Evolutionary conservation across 2,888 invertebrate genomes (phyloP).

Genomic region (Agrotis clavis): DNA sequence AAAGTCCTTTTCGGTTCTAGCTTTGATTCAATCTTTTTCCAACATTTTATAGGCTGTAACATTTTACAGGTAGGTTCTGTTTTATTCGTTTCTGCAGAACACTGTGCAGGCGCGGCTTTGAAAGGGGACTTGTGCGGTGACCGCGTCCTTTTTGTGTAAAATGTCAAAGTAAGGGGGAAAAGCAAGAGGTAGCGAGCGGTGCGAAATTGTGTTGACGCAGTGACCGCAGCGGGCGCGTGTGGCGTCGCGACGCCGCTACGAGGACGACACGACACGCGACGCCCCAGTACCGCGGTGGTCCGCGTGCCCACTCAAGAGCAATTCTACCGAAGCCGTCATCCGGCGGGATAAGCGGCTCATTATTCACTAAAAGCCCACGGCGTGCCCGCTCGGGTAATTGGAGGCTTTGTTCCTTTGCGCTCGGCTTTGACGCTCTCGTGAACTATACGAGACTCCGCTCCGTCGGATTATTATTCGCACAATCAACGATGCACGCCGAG

Average conservation of each 20-base stretch:
- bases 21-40: slow-evolving; percentile 32
- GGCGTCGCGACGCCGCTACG: slow-evolving; percentile 37
- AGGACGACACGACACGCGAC: slow-evolving; percentile 28
- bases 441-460: slow-evolving; percentile 78
- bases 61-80: slow-evolving; percentile 45
- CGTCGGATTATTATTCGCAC: slow-evolving; percentile 87
- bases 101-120: slow-evolving; percentile 70
- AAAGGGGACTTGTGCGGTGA: slow-evolving; percentile 81
- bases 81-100: slow-evolving; percentile 58
- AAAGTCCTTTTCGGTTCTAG: slow-evolving; percentile 20
- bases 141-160: slow-evolving; percentile 84
- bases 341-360: slow-evolving; percentile 89
- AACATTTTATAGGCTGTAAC: slow-evolving; percentile 42
- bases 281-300: slow-evolving; percentile 77
- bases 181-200: slow-evolving; percentile 69
- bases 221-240: slow-evolving; percentile 74
- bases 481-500: slow-evolving; percentile 83
- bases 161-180: slow-evolving; percentile 86
- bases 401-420: slow-evolving; percentile 89
- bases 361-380: slow-evolving; percentile 91
- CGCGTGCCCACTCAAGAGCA: slow-evolving; percentile 82
- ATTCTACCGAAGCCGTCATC: slow-evolving; percentile 87
- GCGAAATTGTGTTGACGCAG: slow-evolving; percentile 85
- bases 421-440: slow-evolving; percentile 85
- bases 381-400: slow-evolving; percentile 89